These are phyloP conservation scores for Himalopsyche anomala DNA, from an alignment of 2,888 invertebrate species.

Conservation along the genomic window DNA sequence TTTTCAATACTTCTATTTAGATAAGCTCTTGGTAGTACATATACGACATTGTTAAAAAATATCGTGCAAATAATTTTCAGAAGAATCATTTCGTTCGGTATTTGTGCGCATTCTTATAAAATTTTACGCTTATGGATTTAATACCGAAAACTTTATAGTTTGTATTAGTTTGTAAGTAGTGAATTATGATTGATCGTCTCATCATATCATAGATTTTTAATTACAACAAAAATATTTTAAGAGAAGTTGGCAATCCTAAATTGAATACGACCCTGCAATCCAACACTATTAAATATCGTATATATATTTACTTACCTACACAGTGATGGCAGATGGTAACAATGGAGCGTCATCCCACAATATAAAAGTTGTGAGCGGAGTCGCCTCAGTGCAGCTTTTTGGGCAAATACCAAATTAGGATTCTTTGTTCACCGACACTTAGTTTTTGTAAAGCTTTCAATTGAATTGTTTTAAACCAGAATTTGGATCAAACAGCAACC, in stretches of 20 bases:
- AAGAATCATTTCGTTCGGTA: too few species aligned
- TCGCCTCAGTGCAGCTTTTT: background rate
- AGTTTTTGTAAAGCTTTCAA: slow-evolving; percentile 8
- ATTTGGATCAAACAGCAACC: background rate
- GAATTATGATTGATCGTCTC: too few species aligned
- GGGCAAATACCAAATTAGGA: slow-evolving; percentile 20
- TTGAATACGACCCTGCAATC: background rate
- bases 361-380: background rate
- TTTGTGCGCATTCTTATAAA: too few species aligned
- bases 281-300: background rate
- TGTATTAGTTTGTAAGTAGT: too few species aligned
- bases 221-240: too few species aligned
- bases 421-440: slow-evolving; percentile 16
- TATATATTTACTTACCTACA: background rate
- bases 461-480: background rate
- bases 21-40: too few species aligned
- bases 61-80: too few species aligned
- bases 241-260: background rate
- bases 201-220: too few species aligned
- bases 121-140: too few species aligned
- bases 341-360: background rate
- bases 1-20: too few species aligned
- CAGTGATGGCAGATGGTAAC: background rate
- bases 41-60: too few species aligned
- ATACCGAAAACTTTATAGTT: too few species aligned